These are phyloP conservation scores for Ispidina picta DNA, from an alignment of 2,797 vertebrate genomes.

Conservation along the genomic window DNA sequence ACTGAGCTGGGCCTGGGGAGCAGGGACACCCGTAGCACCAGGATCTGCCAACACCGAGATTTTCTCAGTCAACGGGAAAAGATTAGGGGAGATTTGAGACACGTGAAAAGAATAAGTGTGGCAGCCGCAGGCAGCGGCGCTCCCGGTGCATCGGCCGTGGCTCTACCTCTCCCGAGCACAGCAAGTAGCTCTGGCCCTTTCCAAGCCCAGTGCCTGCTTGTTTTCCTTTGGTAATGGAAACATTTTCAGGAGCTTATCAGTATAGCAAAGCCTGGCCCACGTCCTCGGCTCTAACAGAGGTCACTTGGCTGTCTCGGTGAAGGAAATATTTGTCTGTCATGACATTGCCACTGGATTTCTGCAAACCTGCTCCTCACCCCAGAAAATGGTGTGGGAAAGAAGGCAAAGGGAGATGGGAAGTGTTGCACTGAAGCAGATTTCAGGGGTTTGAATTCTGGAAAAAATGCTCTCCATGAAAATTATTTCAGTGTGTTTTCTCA, in stretches of 20 bases:
- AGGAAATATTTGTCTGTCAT: conserved; percentile 30
- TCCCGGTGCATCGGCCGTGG: neutral
- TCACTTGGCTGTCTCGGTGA: conserved; percentile 7
- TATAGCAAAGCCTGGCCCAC: neutral
- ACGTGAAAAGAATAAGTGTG: neutral
- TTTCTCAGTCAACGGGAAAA: neutral
- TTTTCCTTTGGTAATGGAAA: conserved; percentile 39
- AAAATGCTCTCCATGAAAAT: conserved; percentile 28
- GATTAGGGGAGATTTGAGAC: conserved; percentile 42
- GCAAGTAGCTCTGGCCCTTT: neutral
- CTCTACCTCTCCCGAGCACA: neutral
- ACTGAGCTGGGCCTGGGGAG: neutral
- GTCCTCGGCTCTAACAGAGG: neutral
- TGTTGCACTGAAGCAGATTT: neutral
- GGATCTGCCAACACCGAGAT: neutral
- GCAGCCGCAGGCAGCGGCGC: neutral
- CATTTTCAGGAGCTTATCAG: conserved; percentile 30
- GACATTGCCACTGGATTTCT: conserved; percentile 33
- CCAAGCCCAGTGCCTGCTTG: neutral
- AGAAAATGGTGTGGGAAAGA: neutral
- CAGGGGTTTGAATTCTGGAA: conserved; percentile 21
- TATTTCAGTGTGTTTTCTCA: conserved; percentile 45
- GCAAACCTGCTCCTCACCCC: neutral
- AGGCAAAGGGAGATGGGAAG: neutral
- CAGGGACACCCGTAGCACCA: neutral